phyloP scores from a whole-genome alignment of 2,113 vertebrate genomes.

The Equus przewalskii region DNA sequence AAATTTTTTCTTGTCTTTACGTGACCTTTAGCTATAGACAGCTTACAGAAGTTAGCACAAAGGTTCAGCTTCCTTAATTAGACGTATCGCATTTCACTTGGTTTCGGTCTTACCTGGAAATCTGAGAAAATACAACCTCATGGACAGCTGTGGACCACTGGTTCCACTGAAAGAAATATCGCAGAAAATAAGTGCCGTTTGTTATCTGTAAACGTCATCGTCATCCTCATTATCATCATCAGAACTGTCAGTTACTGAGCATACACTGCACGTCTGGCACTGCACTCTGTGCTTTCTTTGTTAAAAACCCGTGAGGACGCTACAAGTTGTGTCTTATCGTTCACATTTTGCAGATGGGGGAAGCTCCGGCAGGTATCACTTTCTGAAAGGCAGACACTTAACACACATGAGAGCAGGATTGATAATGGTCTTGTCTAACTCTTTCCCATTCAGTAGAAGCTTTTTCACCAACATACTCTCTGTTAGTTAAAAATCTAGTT shows the following conservation, averaged over 20 bases:
- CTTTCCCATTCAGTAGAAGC: not conserved
- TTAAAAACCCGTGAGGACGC: not conserved
- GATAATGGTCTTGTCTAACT: not conserved
- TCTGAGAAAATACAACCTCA: not conserved
- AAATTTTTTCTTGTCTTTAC: not conserved
- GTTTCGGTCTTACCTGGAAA: not conserved
- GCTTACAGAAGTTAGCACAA: not conserved
- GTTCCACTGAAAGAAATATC: not conserved
- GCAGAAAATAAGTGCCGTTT: not conserved
- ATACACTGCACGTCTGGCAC: not conserved
- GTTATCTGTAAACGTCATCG: not conserved
- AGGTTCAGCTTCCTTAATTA: not conserved
- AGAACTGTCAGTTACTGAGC: not conserved
- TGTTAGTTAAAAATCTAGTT: constrained; percentile 6
- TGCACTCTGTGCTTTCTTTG: not conserved
- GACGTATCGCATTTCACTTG: not conserved
- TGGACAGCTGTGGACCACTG: not conserved
- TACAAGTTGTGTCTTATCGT: not conserved
- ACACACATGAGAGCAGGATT: not conserved
- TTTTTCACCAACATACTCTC: not conserved
- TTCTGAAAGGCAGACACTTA: not conserved
- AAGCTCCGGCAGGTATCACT: not conserved
- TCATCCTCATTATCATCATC: not conserved
- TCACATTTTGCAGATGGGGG: not conserved
- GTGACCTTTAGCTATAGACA: not conserved